Evolutionary conservation across 2,888 invertebrate genomes (phyloP).

Genomic region (Caenorhabditis wallacei): DNA sequence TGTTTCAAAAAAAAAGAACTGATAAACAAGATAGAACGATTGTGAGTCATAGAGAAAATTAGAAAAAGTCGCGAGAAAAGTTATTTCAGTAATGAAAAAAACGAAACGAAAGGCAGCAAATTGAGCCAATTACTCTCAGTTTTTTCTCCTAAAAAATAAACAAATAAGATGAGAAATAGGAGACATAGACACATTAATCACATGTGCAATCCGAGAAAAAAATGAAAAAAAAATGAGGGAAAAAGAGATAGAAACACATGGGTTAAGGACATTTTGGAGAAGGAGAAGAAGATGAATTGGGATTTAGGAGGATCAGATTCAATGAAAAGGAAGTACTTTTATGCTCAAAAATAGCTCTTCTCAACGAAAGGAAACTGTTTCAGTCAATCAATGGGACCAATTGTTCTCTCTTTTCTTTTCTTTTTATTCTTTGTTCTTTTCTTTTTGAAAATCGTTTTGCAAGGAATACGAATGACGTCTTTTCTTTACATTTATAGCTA

Average conservation of each 20-base stretch:
- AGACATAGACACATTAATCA: conserved; percentile 39
- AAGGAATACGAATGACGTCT: not conserved
- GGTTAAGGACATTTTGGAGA: conserved; percentile 5
- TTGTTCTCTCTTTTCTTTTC: too few relatives aligned
- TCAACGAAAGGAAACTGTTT: too few relatives aligned
- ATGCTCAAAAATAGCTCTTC: too few relatives aligned
- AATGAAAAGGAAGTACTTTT: not conserved
- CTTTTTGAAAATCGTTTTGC: conserved; percentile 2
- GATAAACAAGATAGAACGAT: conserved; percentile 22
- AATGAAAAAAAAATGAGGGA: too few relatives aligned
- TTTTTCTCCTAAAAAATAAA: conserved; percentile 37
- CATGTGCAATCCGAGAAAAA: conserved; percentile 52
- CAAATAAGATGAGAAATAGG: conserved; percentile 21
- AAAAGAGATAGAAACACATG: conserved; percentile 16
- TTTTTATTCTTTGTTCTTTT: not conserved
- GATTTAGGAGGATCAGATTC: not conserved
- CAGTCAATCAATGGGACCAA: too few relatives aligned
- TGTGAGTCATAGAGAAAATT: conserved; percentile 11
- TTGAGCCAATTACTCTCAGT: conserved; percentile 49
- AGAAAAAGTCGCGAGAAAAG: not conserved
- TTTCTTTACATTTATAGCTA: conserved; percentile 1
- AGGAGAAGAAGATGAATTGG: not conserved
- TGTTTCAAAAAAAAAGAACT: conserved; percentile 1
- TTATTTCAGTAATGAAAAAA: not conserved
- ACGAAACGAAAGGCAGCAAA: conserved; percentile 12